Conservation (phyloP, 1,140 invertebrate species). For the Diorhabda carinulata region DNA sequence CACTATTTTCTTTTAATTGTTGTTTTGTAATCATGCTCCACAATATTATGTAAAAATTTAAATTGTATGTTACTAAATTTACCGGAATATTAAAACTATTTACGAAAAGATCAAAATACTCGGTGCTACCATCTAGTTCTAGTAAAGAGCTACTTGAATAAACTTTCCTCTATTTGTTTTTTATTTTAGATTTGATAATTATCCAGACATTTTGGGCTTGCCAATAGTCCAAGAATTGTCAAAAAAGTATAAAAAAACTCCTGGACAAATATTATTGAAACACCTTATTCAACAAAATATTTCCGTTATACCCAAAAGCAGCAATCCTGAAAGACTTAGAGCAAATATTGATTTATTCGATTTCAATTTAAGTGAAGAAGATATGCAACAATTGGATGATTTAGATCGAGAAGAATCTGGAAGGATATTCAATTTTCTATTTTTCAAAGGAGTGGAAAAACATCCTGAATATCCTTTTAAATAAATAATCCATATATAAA, state of each 20-base stretch:
- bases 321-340: constrained; percentile 50
- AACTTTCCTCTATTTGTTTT: not conserved
- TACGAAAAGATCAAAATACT: too few relatives aligned
- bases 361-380: constrained; percentile 53
- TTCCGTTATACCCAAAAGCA: constrained; percentile 58
- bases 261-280: constrained; percentile 57
- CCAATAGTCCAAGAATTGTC: constrained; percentile 51
- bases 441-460: constrained; percentile 55
- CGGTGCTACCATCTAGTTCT: too few relatives aligned
- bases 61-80: too few relatives aligned
- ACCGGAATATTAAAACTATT: too few relatives aligned
- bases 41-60: too few relatives aligned
- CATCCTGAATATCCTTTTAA: constrained; percentile 57
- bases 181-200: constrained; percentile 46
- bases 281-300: constrained; percentile 54
- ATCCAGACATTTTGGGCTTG: constrained; percentile 58
- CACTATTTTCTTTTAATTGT: too few relatives aligned
- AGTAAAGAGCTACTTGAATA: too few relatives aligned
- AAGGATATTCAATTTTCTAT: constrained; percentile 57
- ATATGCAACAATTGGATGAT: constrained; percentile 51
- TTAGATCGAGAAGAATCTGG: constrained; percentile 55
- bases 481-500: not conserved
- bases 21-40: too few relatives aligned
- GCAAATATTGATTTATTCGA: constrained; percentile 60
- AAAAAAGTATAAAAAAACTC: constrained; percentile 48